These are phyloP conservation scores for Acromyrmex echinatior DNA, from an alignment of 1,140 invertebrate genomes.

Conservation along the genomic window DNA sequence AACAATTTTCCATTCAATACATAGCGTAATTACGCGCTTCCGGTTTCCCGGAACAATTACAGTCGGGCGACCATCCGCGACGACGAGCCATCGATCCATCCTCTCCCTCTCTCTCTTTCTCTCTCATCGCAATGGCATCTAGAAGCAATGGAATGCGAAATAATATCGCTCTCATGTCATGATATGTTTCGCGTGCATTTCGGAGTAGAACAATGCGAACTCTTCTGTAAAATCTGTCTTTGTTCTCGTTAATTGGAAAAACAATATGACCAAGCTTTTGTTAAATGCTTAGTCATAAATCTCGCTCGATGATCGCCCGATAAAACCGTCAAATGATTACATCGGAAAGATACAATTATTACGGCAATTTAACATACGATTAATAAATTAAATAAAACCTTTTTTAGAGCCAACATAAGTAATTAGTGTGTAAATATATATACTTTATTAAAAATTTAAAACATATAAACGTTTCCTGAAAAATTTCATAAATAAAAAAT, in stretches of 20 bases:
- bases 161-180: conserved; percentile 6
- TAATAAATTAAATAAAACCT: no score
- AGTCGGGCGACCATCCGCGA: conserved; percentile 46
- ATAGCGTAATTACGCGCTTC: conserved; percentile 64
- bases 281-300: background rate
- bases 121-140: conserved; percentile 53
- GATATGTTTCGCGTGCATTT: conserved; percentile 37
- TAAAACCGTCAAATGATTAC: conserved; percentile 7
- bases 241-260: conserved; percentile 16
- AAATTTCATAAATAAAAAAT: no score
- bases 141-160: conserved; percentile 41
- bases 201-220: conserved; percentile 40
- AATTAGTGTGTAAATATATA: no score
- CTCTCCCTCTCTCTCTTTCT: background rate
- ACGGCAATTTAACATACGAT: background rate
- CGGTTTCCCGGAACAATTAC: conserved; percentile 64
- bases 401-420: no score
- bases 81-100: conserved; percentile 57
- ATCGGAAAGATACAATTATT: background rate
- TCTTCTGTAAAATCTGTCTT: background rate
- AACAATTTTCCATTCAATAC: conserved; percentile 51
- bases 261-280: background rate
- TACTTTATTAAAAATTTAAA: no score
- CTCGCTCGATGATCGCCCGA: conserved; percentile 24
- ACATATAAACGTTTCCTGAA: no score